Evolutionary conservation across 2,888 invertebrate species (phyloP).

Genomic region (Leptura quadrifasciata): DNA sequence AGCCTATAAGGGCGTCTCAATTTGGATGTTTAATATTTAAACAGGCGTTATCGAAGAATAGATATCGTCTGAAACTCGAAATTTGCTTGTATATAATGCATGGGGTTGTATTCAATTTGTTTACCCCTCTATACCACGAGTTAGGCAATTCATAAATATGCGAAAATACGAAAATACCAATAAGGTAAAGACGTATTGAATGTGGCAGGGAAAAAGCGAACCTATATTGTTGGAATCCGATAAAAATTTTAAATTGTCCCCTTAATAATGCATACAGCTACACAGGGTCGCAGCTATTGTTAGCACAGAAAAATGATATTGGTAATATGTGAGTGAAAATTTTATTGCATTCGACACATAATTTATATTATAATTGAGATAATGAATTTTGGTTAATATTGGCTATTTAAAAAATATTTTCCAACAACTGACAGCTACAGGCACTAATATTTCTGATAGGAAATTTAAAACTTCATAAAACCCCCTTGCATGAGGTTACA

Average conservation of each 20-base stretch:
- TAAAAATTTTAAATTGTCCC: slow-evolving; percentile 62
- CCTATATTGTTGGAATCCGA: slow-evolving; percentile 59
- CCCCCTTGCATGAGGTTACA: too few relatives aligned
- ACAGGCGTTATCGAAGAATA: slow-evolving; percentile 64
- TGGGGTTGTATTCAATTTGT: slow-evolving; percentile 63
- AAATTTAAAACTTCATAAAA: too few relatives aligned
- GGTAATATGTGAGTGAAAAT: neutral
- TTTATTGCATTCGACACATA: too few relatives aligned
- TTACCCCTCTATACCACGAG: slow-evolving; percentile 45
- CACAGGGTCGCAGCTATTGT: slow-evolving; percentile 25
- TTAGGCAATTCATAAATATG: slow-evolving; percentile 64
- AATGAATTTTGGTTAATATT: too few relatives aligned
- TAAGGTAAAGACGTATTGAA: slow-evolving; percentile 63
- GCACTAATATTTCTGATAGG: too few relatives aligned
- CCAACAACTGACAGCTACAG: too few relatives aligned
- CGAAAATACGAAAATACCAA: slow-evolving; percentile 68
- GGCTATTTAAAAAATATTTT: too few relatives aligned
- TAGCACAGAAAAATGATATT: neutral
- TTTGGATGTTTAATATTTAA: slow-evolving; percentile 66
- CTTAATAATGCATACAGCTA: slow-evolving; percentile 59
- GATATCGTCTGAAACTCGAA: slow-evolving; percentile 61
- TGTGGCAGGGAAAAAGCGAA: slow-evolving; percentile 58
- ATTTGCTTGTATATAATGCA: slow-evolving; percentile 63
- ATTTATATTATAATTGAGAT: too few relatives aligned
- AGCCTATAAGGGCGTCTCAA: slow-evolving; percentile 53